A percentile compares a stretch with the other conserved stretches of the same genome.
These are phyloP conservation scores for Tenualosa thibaudeaui DNA, from an alignment of 2,797 vertebrate genomes.

Conservation along the genomic window DNA sequence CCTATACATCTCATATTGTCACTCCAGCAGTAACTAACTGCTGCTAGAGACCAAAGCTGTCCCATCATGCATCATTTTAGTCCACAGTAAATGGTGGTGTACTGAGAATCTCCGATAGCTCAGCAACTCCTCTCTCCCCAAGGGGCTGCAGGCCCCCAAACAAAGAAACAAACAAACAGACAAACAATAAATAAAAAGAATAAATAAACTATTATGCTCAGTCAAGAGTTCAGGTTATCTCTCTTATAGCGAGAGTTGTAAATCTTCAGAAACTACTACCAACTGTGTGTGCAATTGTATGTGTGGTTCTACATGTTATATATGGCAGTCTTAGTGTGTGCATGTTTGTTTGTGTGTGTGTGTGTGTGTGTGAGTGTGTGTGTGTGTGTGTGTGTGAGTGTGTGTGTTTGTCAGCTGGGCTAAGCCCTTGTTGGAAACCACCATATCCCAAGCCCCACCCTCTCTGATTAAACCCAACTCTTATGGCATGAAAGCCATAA, in stretches of 20 bases:
- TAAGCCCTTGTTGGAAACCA: neutral
- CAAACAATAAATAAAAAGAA: slow-evolving; percentile 49
- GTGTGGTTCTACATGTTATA: neutral
- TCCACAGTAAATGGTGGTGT: neutral
- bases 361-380: neutral
- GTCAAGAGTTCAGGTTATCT: slow-evolving; percentile 47
- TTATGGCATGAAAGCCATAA: slow-evolving; percentile 37
- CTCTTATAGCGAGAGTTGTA: slow-evolving; percentile 20
- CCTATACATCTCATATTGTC: neutral
- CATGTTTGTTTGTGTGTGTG: neutral
- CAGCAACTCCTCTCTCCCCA: neutral
- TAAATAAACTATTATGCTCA: slow-evolving; percentile 76
- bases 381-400: neutral
- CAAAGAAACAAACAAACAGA: slow-evolving; percentile 31
- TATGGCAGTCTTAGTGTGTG: slow-evolving; percentile 2
- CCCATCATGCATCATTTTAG: neutral
- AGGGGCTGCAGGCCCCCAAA: neutral
- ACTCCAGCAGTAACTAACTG: neutral
- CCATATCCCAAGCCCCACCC: neutral
- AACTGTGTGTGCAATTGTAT: neutral
- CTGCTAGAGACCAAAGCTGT: neutral
- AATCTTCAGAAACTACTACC: slow-evolving; percentile 36
- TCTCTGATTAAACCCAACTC: neutral
- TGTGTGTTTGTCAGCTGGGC: neutral
- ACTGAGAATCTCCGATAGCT: neutral